Conservation (phyloP, 2,113 vertebrate species). For the Gallinago jamesoni region DNA sequence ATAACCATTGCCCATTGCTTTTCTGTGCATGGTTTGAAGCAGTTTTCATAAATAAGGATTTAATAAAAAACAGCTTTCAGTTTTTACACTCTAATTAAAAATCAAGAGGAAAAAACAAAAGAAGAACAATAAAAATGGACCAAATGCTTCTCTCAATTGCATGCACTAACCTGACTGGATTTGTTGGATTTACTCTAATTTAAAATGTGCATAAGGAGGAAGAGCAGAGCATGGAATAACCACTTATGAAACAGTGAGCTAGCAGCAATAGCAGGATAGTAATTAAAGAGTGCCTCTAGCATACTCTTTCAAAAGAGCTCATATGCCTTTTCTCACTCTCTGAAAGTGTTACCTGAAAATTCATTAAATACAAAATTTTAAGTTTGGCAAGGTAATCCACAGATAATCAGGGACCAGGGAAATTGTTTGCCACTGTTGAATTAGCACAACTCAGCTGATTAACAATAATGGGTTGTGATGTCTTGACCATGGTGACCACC, state of each 20-base stretch:
- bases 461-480: too few relatives aligned
- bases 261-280: neutral
- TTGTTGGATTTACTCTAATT: slow-evolving; percentile 12
- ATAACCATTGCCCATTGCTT: neutral
- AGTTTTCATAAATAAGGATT: slow-evolving; percentile 60
- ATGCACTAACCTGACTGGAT: neutral
- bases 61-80: slow-evolving; percentile 50
- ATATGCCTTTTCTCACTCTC: neutral
- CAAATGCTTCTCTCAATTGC: neutral
- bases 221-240: neutral
- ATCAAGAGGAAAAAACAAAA: slow-evolving; percentile 5
- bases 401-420: neutral
- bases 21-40: slow-evolving; percentile 21
- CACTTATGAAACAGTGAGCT: neutral
- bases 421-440: neutral
- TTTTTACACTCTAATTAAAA: slow-evolving; percentile 63
- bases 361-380: neutral
- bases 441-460: neutral
- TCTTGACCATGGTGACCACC: neutral
- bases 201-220: neutral
- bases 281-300: neutral
- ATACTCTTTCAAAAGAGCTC: neutral
- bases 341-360: neutral
- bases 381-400: neutral
- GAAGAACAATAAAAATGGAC: neutral